phyloP scores from a whole-genome alignment of 2,797 vertebrate species.

The Ptychadena robeensis region DNA sequence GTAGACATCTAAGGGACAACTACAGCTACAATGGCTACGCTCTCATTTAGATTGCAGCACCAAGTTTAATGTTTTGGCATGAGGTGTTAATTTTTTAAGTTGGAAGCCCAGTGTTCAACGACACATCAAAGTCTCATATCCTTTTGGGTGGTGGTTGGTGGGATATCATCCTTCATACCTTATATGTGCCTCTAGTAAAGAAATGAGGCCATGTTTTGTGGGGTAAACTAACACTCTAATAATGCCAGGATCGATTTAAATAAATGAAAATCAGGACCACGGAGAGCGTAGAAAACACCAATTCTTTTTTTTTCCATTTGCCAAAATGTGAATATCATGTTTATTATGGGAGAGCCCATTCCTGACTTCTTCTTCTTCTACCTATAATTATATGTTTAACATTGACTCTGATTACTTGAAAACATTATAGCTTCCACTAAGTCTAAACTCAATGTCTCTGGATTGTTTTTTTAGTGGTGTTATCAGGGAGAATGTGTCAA shows the following conservation, averaged over 20 bases:
- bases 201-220: neutral
- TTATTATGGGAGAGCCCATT: neutral
- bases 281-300: neutral
- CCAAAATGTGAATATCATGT: neutral
- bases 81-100: too few species aligned
- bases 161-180: neutral
- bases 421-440: constrained; percentile 12
- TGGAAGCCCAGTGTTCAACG: neutral
- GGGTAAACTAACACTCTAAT: neutral
- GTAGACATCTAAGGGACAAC: too few species aligned
- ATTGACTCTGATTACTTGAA: too few species aligned
- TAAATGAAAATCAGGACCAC: neutral
- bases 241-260: neutral
- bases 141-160: neutral
- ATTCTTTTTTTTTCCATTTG: neutral
- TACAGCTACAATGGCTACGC: too few species aligned
- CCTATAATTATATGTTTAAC: too few species aligned
- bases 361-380: neutral
- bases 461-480: constrained; percentile 90
- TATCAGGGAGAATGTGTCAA: constrained; percentile 94
- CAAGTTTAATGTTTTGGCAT: too few species aligned
- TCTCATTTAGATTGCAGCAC: too few species aligned
- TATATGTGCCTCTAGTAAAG: too few species aligned
- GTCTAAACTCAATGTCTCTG: constrained; percentile 74
- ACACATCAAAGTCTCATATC: too few species aligned